Conservation (phyloP, 2,113 vertebrate species). For the Seriola dumerili region DNA sequence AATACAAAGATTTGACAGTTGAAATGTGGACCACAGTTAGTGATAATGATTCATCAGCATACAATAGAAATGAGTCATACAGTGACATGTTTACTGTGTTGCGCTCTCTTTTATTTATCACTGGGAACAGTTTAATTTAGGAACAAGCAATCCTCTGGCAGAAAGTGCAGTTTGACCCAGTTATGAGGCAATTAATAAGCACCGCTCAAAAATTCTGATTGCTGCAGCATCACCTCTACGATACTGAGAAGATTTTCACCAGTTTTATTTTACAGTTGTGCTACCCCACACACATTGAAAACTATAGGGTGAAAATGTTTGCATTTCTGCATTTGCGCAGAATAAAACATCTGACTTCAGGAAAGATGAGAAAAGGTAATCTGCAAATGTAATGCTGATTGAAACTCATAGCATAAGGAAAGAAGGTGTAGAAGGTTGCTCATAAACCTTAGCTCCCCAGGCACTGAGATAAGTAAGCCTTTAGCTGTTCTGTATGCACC, state of each 20-base stretch:
- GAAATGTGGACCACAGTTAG: conserved; percentile 29
- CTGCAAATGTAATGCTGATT: not conserved
- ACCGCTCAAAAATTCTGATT: conserved; percentile 10
- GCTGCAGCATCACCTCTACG: conserved; percentile 10
- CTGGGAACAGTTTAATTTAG: conserved; percentile 39
- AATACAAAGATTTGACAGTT: conserved; percentile 41
- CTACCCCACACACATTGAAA: not conserved
- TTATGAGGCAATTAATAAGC: conserved; percentile 25
- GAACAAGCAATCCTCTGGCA: conserved; percentile 2
- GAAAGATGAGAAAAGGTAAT: not conserved
- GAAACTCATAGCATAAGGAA: not conserved
- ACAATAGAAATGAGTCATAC: conserved; percentile 51
- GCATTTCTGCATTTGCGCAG: not conserved
- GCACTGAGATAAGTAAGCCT: not conserved
- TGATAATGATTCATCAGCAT: conserved; percentile 56
- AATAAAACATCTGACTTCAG: not conserved
- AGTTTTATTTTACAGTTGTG: not conserved
- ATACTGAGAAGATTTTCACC: not conserved
- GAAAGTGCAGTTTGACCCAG: conserved; percentile 34
- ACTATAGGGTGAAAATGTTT: not conserved
- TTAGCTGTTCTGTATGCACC: conserved; percentile 9
- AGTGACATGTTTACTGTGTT: conserved; percentile 33
- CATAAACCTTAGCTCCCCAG: not conserved
- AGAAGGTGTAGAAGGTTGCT: not conserved
- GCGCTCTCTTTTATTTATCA: conserved; percentile 39